These are phyloP conservation scores for Myopa testacea DNA, from an alignment of 2,888 invertebrate species.

Conservation along the genomic window DNA sequence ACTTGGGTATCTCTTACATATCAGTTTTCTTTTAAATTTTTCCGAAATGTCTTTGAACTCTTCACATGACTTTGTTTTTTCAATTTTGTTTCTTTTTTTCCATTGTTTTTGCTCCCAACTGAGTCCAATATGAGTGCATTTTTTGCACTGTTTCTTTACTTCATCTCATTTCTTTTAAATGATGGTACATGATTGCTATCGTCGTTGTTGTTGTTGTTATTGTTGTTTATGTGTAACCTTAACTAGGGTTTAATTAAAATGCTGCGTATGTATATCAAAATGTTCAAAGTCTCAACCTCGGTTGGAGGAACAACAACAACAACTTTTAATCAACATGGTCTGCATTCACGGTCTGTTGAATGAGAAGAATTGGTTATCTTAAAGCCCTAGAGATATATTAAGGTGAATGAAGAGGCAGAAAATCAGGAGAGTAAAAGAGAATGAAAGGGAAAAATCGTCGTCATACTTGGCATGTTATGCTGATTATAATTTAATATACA, in stretches of 20 bases:
- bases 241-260: conserved; percentile 1
- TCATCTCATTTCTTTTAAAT: too few species aligned
- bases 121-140: background rate
- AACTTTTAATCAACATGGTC: conserved; percentile 1
- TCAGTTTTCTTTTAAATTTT: background rate
- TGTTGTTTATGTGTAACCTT: background rate
- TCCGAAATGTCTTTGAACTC: conserved; percentile 16
- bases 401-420: background rate
- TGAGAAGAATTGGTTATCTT: conserved; percentile 30
- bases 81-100: background rate
- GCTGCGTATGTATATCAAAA: too few species aligned
- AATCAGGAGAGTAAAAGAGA: background rate
- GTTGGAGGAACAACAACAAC: background rate
- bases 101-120: background rate
- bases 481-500: background rate
- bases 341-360: conserved; percentile 30
- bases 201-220: background rate
- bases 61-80: background rate
- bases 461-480: conserved; percentile 12
- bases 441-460: background rate
- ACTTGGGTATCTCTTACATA: background rate
- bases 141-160: background rate
- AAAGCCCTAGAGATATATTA: background rate
- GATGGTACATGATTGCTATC: background rate
- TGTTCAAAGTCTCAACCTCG: background rate